Conservation (phyloP, 2,888 invertebrate genomes). For the Gastracanthus pulcherrimus region DNA sequence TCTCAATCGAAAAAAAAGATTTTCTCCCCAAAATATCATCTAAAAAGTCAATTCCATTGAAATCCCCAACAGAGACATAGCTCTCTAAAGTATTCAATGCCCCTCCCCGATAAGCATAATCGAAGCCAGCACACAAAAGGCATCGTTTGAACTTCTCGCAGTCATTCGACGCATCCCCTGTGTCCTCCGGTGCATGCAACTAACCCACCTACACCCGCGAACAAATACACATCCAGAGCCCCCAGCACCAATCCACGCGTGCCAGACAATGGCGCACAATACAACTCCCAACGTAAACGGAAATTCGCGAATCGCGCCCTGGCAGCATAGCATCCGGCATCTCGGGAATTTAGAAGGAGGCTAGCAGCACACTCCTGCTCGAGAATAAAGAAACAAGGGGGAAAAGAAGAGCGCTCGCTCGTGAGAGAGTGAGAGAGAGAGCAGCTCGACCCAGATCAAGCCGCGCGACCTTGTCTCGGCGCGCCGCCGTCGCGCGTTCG, state of each 20-base stretch:
- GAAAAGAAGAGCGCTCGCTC: neutral
- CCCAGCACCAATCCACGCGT: too few relatives aligned
- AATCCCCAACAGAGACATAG: neutral
- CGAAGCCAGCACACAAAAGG: neutral
- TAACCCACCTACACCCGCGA: neutral
- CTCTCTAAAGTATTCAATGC: neutral
- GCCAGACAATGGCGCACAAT: too few relatives aligned
- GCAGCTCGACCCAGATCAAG: slow-evolving; percentile 47
- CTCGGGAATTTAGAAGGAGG: slow-evolving; percentile 3
- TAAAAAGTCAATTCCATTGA: neutral
- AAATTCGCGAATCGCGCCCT: neutral
- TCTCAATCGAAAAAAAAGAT: too few relatives aligned
- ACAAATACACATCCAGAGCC: neutral
- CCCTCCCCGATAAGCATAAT: neutral
- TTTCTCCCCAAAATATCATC: too few relatives aligned
- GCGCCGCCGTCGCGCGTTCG: slow-evolving; percentile 22
- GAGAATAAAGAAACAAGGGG: neutral
- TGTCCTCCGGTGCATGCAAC: neutral
- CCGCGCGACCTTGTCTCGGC: slow-evolving; percentile 50
- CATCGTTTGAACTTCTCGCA: neutral
- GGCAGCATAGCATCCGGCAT: neutral
- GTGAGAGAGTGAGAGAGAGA: slow-evolving; percentile 6
- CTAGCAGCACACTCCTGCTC: neutral
- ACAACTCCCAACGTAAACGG: neutral
- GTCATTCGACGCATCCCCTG: neutral